A percentile compares a stretch with the other conserved stretches of the same genome.
These are phyloP conservation scores for Falco biarmicus DNA, from an alignment of 2,797 vertebrate genomes.

Conservation along the genomic window DNA sequence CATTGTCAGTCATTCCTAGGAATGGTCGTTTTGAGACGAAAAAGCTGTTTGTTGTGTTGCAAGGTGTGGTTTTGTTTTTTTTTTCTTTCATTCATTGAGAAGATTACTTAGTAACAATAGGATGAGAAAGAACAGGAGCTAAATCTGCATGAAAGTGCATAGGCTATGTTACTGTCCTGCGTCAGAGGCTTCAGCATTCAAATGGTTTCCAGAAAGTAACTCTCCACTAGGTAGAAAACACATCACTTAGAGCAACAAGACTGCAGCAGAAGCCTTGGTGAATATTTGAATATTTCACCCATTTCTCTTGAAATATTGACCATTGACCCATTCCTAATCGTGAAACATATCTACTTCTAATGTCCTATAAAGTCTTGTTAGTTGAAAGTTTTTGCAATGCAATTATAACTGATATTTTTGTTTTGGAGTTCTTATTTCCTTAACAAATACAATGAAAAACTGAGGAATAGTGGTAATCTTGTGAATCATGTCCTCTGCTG, in stretches of 20 bases:
- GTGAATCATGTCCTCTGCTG: background rate
- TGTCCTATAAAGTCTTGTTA: background rate
- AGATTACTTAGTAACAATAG: background rate
- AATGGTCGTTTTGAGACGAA: background rate
- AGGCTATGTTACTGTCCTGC: background rate
- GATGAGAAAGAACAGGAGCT: background rate
- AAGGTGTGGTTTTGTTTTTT: background rate
- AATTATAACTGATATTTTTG: background rate
- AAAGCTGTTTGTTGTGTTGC: background rate
- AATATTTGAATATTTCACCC: background rate
- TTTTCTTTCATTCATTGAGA: background rate
- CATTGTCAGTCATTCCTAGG: background rate
- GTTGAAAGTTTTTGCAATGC: background rate
- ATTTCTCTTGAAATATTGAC: background rate
- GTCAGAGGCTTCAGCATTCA: background rate
- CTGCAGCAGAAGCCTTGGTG: accelerated
- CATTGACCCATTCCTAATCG: background rate
- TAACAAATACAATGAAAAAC: background rate
- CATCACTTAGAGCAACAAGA: background rate
- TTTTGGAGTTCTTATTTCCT: background rate
- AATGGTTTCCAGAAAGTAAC: background rate
- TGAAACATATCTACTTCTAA: background rate
- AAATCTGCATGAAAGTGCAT: background rate
- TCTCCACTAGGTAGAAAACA: background rate
- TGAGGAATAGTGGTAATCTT: background rate